These are phyloP conservation scores for Dendrophyllia cribrosa DNA, from an alignment of 64 coral and sea anemone genomes.

Conservation along the genomic window DNA sequence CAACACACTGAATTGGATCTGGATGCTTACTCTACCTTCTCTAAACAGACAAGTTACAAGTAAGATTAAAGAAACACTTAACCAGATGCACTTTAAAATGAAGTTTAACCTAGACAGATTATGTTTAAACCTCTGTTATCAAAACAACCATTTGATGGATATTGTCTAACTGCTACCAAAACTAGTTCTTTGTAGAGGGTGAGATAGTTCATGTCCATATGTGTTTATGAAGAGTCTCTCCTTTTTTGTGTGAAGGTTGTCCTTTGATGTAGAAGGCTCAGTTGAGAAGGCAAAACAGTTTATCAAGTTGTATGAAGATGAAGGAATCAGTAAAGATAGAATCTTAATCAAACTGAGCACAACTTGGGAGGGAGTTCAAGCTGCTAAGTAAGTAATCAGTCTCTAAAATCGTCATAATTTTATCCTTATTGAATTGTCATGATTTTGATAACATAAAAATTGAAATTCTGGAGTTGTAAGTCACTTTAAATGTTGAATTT, in stretches of 20 bases:
- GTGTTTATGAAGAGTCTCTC: neutral
- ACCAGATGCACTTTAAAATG: too few species aligned
- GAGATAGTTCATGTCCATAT: neutral
- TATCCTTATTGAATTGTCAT: neutral
- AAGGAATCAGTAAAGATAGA: conserved; percentile 89
- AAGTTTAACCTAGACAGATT: too few species aligned
- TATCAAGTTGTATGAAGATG: conserved; percentile 87
- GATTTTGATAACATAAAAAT: neutral
- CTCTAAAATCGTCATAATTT: too few species aligned
- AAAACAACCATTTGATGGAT: too few species aligned
- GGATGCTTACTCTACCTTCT: too few species aligned
- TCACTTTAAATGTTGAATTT: too few species aligned
- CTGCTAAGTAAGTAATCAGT: conserved; percentile 72
- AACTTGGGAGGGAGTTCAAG: conserved; percentile 93
- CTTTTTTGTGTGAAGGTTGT: conserved; percentile 44
- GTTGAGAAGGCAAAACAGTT: conserved; percentile 85
- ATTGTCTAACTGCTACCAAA: too few species aligned
- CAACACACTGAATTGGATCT: too few species aligned
- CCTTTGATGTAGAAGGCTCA: conserved; percentile 90
- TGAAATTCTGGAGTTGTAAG: too few species aligned
- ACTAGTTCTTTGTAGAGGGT: neutral
- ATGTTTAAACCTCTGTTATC: too few species aligned
- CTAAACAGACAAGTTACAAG: too few species aligned
- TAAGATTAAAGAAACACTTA: too few species aligned
- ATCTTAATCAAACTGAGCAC: conserved; percentile 92